Evolutionary conservation across 2,797 vertebrate species (phyloP).

Genomic region (Danio tinwini): DNA sequence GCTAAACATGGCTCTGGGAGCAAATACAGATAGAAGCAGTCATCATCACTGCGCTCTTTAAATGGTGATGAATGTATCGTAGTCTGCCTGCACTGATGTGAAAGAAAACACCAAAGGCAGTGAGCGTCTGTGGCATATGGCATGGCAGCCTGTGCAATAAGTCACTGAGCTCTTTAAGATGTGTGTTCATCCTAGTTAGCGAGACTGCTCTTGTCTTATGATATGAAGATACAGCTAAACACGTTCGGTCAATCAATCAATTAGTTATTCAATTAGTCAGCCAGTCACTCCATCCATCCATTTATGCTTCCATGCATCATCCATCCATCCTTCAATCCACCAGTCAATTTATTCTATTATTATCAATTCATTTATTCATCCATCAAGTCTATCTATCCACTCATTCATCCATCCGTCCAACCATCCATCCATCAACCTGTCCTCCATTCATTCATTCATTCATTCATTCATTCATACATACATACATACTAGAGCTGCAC

Average conservation of each 20-base stretch:
- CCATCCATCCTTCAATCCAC: not conserved
- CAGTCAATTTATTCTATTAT: too few relatives aligned
- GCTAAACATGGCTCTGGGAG: slow-evolving; percentile 34
- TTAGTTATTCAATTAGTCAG: too few relatives aligned
- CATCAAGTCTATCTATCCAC: not conserved
- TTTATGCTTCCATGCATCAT: too few relatives aligned
- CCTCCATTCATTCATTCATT: too few relatives aligned
- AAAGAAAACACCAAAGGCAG: slow-evolving; percentile 38
- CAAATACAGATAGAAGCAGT: slow-evolving; percentile 29
- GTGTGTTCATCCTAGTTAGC: not conserved
- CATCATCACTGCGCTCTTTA: slow-evolving; percentile 38
- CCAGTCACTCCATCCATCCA: too few relatives aligned
- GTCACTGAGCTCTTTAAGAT: slow-evolving; percentile 16
- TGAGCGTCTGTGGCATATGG: slow-evolving; percentile 36
- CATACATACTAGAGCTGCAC: too few relatives aligned
- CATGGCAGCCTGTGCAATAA: slow-evolving; percentile 21
- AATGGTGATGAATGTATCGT: slow-evolving; percentile 32
- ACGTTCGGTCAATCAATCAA: too few relatives aligned
- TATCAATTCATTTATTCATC: not conserved
- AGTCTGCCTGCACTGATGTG: slow-evolving; percentile 27
- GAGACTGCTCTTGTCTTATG: not conserved
- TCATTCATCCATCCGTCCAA: not conserved
- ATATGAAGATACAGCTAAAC: not conserved
- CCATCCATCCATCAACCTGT: too few relatives aligned
- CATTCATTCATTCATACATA: too few relatives aligned